Evolutionary conservation across 2,888 invertebrate genomes (phyloP), one percentile per base, ranked within the genome.

Genomic region (Zele albiditarsus): DNA sequence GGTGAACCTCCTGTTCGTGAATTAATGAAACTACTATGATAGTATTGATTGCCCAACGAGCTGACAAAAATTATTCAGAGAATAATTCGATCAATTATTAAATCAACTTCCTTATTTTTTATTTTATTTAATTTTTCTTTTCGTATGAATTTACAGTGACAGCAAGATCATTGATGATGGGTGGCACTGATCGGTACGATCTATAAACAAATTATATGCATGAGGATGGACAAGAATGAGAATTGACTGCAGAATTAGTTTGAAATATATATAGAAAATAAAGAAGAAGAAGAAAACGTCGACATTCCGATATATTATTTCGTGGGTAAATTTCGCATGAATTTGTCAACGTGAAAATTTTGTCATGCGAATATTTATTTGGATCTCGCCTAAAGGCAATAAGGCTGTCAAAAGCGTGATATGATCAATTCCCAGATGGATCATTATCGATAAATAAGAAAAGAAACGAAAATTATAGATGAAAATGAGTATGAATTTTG

Each of bases 271-370:
- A 74, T 69, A 31, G 46, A 20, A 42, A 20, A 42, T 63, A 72
- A 46, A 72, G 63, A 27, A 46, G 16, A 60, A 38, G 38, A 57
- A 67, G 73, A 70, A 76, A 73, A 82, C 79, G 80, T 80, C 78
- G 78, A 84, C 84, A 85, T 85, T 85, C 83, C 83, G 82, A 83
- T 84, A 81, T 49, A 68, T 53, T 62, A 53, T 31, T 33, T 49
- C 14, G 28, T 31, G 49, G 16, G 53, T 28, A 25, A 53, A 38
- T 38, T 67, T 73, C 38, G 16, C 28, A 38, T n/a, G 27, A 53
- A 53, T 20, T 53, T 8, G 6, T 20, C 53, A 20, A 49, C 20
- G 23, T 20, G 53, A 23, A 53, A 20, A 20, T 53, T 53, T 53
- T 20, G 2, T 53, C 53, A 53, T 23, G 20, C n/a, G 8, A 53